Evolutionary conservation across 2,113 vertebrate species (phyloP).

Genomic region (Mellivora capensis): DNA sequence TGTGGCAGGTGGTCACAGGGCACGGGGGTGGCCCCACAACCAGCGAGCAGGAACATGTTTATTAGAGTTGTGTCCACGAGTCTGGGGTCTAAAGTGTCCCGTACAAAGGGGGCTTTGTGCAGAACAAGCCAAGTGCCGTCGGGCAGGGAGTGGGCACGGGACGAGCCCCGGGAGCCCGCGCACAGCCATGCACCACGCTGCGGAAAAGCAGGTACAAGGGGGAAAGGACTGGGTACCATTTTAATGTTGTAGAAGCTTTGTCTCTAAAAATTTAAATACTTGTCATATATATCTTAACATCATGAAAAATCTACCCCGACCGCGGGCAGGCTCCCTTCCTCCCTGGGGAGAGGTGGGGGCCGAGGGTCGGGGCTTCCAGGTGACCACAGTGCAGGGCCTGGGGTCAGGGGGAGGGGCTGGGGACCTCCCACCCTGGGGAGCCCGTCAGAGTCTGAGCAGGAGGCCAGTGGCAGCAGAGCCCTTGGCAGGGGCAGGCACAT

Average conservation of each 20-base stretch:
- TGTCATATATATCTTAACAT: constrained; percentile 69
- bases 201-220: not conserved
- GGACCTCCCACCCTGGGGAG: not conserved
- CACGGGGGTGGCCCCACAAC: fast-evolving
- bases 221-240: constrained; percentile 61
- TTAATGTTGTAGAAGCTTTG: constrained; percentile 76
- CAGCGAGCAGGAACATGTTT: constrained; percentile 66
- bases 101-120: constrained; percentile 67
- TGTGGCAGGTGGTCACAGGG: not conserved
- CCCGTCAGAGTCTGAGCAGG: constrained; percentile 41
- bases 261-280: constrained; percentile 80
- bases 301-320: constrained; percentile 66
- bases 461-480: fast-evolving
- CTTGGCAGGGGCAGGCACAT: constrained; percentile 3
- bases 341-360: not conserved
- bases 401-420: too few species aligned
- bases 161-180: not conserved
- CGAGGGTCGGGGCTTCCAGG: too few species aligned
- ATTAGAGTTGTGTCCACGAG: constrained; percentile 74
- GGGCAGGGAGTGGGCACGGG: not conserved
- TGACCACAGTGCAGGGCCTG: too few species aligned
- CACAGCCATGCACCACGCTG: not conserved
- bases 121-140: constrained; percentile 36
- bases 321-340: not conserved
- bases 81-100: constrained; percentile 63